Percentiles rank a stretch among this genome's conserved stretches.
These are phyloP conservation scores for Apotomis capreana DNA, from an alignment of 2,888 invertebrate species.

Conservation along the genomic window DNA sequence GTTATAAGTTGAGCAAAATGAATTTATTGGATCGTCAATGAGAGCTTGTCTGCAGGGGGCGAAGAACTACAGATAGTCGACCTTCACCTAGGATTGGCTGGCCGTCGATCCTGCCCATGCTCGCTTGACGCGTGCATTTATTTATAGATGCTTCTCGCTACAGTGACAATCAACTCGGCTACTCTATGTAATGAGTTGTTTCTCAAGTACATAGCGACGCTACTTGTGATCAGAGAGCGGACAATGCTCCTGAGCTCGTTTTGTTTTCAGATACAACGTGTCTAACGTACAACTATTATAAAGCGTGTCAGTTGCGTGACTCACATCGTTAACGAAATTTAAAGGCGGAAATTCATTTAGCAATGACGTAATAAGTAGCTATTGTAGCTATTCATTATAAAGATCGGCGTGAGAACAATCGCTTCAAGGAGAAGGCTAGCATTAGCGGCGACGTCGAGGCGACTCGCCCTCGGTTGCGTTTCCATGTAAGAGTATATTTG, in stretches of 20 bases:
- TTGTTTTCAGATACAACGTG: conserved; percentile 41
- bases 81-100: conserved; percentile 78
- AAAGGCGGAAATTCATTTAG: conserved; percentile 79
- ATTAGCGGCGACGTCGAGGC: conserved; percentile 53
- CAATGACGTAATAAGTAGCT: conserved; percentile 77
- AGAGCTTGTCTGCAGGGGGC: conserved; percentile 60
- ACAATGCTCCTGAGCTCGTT: conserved; percentile 56
- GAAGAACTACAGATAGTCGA: conserved; percentile 70
- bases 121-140: conserved; percentile 69
- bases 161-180: conserved; percentile 57
- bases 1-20: conserved; percentile 31
- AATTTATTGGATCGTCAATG: conserved; percentile 53
- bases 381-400: conserved; percentile 79
- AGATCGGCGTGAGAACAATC: conserved; percentile 79
- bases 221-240: conserved; percentile 50
- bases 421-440: conserved; percentile 74
- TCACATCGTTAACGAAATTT: conserved; percentile 77
- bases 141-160: conserved; percentile 70
- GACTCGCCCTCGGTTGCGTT: conserved; percentile 58
- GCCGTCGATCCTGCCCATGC: conserved; percentile 73
- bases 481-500: conserved; percentile 68
- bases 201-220: conserved; percentile 43
- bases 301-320: conserved; percentile 76
- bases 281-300: conserved; percentile 62
- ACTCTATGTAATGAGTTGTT: conserved; percentile 40